Conservation (phyloP, 2,113 vertebrate species). For the Odontophorus gujanensis region DNA sequence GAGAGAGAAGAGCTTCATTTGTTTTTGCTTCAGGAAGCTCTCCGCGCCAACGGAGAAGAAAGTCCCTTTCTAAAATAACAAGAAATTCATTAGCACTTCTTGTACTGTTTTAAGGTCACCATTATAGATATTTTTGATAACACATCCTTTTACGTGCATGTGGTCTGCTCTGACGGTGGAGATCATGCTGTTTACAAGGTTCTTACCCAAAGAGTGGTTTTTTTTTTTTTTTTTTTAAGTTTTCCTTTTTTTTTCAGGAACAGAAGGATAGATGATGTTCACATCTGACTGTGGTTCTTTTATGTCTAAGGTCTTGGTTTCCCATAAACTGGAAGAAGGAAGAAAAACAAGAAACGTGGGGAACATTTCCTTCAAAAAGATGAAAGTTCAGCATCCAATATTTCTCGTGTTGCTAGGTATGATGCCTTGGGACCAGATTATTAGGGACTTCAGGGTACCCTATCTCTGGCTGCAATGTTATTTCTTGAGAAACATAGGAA, state of each 20-base stretch:
- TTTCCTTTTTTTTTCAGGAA: constrained; percentile 48
- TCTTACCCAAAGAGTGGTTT: background rate
- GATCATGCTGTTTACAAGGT: constrained; percentile 58
- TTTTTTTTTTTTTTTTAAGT: background rate
- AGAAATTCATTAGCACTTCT: constrained; percentile 70
- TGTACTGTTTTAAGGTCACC: constrained; percentile 73
- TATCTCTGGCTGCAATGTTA: background rate
- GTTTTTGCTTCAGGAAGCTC: constrained; percentile 70
- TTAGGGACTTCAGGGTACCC: background rate
- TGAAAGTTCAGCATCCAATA: background rate
- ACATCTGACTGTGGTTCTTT: background rate
- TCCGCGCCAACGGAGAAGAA: constrained; percentile 22
- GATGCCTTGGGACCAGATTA: background rate
- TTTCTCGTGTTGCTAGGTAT: background rate
- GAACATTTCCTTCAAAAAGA: background rate
- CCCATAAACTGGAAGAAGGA: background rate
- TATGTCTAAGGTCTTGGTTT: background rate
- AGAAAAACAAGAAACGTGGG: background rate
- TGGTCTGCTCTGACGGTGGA: constrained; percentile 44
- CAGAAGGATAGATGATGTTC: background rate
- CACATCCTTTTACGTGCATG: constrained; percentile 63
- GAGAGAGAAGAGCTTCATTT: constrained; percentile 39
- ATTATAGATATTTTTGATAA: constrained; percentile 73
- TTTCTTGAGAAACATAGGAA: background rate
- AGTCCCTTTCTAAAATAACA: constrained; percentile 76